phyloP scores from a whole-genome alignment of 2,888 invertebrate species.

The Drosophila helvetica region DNA sequence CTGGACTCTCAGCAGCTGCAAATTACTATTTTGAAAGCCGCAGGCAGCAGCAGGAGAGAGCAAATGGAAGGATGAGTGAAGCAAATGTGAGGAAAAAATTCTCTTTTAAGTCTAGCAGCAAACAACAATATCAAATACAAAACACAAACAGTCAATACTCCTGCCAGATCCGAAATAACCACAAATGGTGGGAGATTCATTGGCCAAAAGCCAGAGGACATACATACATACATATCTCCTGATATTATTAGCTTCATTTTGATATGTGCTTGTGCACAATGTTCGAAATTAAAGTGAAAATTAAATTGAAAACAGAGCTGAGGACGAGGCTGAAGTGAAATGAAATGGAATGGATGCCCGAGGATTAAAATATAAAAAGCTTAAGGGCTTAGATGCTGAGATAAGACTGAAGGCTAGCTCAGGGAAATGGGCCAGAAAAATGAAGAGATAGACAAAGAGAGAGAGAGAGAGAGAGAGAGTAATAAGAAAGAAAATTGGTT shows the following conservation, averaged over 20 bases:
- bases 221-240: constrained; percentile 42
- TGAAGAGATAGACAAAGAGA: background rate
- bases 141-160: constrained; percentile 16
- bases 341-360: constrained; percentile 15
- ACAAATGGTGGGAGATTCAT: constrained; percentile 46
- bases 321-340: constrained; percentile 9
- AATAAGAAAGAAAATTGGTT: background rate
- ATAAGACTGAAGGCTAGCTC: background rate
- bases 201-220: constrained; percentile 44
- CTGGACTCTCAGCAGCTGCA: constrained; percentile 16
- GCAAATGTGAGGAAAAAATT: constrained; percentile 44
- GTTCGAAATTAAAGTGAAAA: constrained; percentile 39
- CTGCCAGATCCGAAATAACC: constrained; percentile 33
- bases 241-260: constrained; percentile 63
- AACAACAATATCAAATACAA: constrained; percentile 35
- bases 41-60: background rate
- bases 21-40: constrained; percentile 53
- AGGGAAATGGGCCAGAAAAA: background rate
- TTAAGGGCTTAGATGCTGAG: constrained; percentile 14
- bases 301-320: constrained; percentile 45
- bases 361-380: constrained; percentile 13
- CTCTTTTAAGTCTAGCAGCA: constrained; percentile 39
- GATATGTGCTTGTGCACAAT: constrained; percentile 1
- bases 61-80: constrained; percentile 12
- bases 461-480: background rate